Evolutionary conservation across 1,140 invertebrate genomes (phyloP), one percentile per base, ranked within the genome.

Genomic region (Drosophila prosaltans): DNA sequence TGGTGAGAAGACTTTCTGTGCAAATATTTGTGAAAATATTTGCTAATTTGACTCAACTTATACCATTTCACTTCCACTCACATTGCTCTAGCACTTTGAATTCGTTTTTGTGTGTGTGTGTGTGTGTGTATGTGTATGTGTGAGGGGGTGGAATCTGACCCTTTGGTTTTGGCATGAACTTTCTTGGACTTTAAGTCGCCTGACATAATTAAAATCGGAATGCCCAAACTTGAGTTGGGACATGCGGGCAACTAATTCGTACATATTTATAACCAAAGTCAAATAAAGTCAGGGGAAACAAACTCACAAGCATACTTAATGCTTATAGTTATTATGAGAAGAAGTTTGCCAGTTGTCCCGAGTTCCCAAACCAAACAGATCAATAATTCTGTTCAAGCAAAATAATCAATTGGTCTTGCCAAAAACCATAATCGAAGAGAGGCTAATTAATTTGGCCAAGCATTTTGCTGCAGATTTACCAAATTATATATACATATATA

Each of bases 31-130:
- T 32, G 48, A 68, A 76, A 78, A 75, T 75, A 65, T 78, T 78
- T 78, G 83, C 83, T 86, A 88, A 86, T 86, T 86, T 88, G 68
- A 81, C 82, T 85, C 63, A 55, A 85, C 61, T 70, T 69, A 48
- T 65, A 61, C 11, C 63, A 57, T 51, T 51, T 3, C 21, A 8
- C 16, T 36, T 36, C 3, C 32, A 36, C 32, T 36, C 32, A 36
- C 16, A 16, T 16, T 16, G 16, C 16, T 16, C 16, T 16, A 16
- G 16, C 16, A 16, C 16, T 16, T 16, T 16, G 16, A 16, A 16
- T 16, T 16, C 16, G 16, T 16, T 16, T 16, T 16, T 16, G 16
- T 16, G 16, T 16, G 16, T 16, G 16, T 16, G 16, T 16, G 16
- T 16, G 16, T 16, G 16, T 16, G 16, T 16, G 16, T 16, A 0